These are phyloP conservation scores for Polypedilum pembai DNA, from an alignment of 1,140 invertebrate species.

Conservation along the genomic window DNA sequence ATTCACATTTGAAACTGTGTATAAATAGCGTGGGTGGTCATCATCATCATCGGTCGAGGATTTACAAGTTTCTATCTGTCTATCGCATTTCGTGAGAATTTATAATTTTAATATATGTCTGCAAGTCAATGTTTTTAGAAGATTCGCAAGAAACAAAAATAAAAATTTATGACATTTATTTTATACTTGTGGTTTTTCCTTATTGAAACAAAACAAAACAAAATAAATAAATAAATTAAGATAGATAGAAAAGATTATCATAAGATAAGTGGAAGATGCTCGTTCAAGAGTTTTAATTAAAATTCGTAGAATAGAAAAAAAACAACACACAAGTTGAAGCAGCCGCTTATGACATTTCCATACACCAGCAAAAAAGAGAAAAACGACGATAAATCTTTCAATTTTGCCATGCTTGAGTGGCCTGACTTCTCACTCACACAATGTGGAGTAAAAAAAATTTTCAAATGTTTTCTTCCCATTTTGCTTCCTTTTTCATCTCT, in stretches of 20 bases:
- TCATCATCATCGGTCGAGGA: neutral
- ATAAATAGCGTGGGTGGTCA: neutral
- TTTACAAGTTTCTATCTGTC: neutral
- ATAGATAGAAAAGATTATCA: neutral
- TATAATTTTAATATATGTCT: too few relatives aligned
- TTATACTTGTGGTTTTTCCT: neutral
- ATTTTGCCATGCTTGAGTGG: conserved; percentile 13
- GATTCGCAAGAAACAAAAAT: too few relatives aligned
- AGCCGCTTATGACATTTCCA: conserved; percentile 11
- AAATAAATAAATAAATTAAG: neutral
- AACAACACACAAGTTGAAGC: neutral
- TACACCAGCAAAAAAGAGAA: neutral
- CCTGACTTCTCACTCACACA: neutral
- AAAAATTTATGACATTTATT: neutral
- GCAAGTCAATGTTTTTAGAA: too few relatives aligned
- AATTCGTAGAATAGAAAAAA: neutral
- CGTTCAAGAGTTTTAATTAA: neutral
- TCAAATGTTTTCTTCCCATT: neutral
- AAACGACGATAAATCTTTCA: conserved; percentile 23
- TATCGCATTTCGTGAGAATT: conserved; percentile 9
- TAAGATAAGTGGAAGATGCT: conserved; percentile 6
- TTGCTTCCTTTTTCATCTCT: neutral
- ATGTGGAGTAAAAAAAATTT: conserved; percentile 19
- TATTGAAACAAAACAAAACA: neutral
- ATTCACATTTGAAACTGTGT: neutral